A percentile compares a stretch with the other conserved stretches of the same genome.
These are phyloP conservation scores for Brenthis ino DNA, from an alignment of 2,888 invertebrate genomes.

Conservation along the genomic window DNA sequence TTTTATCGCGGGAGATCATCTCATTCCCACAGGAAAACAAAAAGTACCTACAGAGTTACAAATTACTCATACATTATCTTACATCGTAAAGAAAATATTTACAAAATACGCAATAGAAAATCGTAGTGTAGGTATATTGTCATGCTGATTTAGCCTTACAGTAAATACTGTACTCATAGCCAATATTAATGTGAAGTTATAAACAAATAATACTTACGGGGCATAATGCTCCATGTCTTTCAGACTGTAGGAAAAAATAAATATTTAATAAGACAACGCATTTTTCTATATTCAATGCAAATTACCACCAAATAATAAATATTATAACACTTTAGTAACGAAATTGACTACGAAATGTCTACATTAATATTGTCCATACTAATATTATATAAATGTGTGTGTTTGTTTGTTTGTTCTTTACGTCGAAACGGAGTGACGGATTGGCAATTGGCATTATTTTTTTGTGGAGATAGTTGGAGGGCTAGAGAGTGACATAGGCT, in stretches of 20 bases:
- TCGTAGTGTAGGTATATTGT: slow-evolving; percentile 7
- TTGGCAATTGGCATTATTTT: too few species aligned
- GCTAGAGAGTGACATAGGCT: too few species aligned
- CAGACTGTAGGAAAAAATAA: slow-evolving; percentile 51
- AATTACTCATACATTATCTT: neutral
- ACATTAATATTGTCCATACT: too few species aligned
- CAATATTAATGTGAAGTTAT: slow-evolving; percentile 7
- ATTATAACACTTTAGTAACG: too few species aligned
- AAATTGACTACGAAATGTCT: too few species aligned
- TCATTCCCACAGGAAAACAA: too few species aligned
- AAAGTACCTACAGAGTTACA: neutral
- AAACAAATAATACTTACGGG: slow-evolving; percentile 60
- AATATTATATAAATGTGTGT: too few species aligned
- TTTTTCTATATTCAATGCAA: neutral
- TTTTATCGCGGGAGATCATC: too few species aligned
- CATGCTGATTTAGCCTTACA: slow-evolving; percentile 14
- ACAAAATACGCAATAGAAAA: slow-evolving; percentile 22
- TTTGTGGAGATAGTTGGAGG: too few species aligned
- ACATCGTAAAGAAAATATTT: slow-evolving; percentile 16
- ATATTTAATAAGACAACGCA: slow-evolving; percentile 11
- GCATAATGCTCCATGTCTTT: slow-evolving; percentile 65
- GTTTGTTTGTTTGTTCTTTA: too few species aligned
- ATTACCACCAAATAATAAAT: too few species aligned
- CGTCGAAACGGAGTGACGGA: too few species aligned
- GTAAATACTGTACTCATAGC: slow-evolving; percentile 3